A percentile compares a stretch with the other conserved stretches of the same genome.
Conservation (phyloP, 1,140 invertebrate genomes). For the Melanaphis sacchari region DNA sequence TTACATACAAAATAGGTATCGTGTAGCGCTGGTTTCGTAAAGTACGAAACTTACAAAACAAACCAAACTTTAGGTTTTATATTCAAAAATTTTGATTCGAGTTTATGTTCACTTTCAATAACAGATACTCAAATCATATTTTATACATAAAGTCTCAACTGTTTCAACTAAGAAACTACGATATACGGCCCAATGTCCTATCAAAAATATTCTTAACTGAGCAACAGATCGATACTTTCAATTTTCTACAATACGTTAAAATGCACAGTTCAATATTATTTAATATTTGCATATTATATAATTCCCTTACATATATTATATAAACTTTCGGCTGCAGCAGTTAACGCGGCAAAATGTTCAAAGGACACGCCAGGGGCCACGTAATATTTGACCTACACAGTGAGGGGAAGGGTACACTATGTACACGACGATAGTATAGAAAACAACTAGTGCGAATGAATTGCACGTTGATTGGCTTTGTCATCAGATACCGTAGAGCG, state of each 20-base stretch:
- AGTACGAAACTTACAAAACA: too few relatives aligned
- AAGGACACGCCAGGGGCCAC: not conserved
- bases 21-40: too few relatives aligned
- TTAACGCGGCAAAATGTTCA: not conserved
- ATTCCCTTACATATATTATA: not conserved
- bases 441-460: conserved; percentile 25
- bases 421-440: not conserved
- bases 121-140: too few relatives aligned
- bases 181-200: not conserved
- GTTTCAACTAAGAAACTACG: not conserved
- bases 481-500: not conserved
- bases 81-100: too few relatives aligned
- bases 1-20: too few relatives aligned
- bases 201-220: too few relatives aligned
- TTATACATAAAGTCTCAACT: not conserved
- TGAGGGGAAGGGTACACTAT: not conserved
- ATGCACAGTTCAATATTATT: not conserved
- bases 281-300: not conserved
- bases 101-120: too few relatives aligned
- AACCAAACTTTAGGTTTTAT: too few relatives aligned
- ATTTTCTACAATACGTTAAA: not conserved
- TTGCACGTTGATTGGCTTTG: conserved; percentile 41
- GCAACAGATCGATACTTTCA: not conserved
- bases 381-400: not conserved
- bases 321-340: not conserved